Evolutionary conservation across 2,113 vertebrate genomes (phyloP), one percentile per base, ranked within the genome.

Genomic region (Plecotus auritus): DNA sequence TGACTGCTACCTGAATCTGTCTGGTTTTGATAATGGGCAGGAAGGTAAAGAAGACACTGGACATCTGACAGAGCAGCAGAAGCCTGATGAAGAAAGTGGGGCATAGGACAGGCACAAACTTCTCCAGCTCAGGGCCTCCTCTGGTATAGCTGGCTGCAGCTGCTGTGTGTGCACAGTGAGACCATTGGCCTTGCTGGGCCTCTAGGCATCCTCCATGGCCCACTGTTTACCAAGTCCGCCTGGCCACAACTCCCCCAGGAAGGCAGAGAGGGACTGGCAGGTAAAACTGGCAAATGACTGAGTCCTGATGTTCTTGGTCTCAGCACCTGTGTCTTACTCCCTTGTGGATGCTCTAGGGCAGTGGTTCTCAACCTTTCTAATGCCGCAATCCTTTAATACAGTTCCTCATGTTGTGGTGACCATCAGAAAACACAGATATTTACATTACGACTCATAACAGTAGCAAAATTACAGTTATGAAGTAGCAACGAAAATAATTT

Each of bases 151-250:
- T 87, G 42, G 35, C 35, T 12, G 28, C 30, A 40, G 80, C 56
- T 54, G 49, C 35, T 6, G 2, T 4, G 7, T 51, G n/a, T 35
- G 51, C 20, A 54, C 92, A 77, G 74, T 5, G 28, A 81, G 40
- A n/a, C 32, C 8, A 12, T 22, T 1, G 7, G 7, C 67, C 51
- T 40, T 9, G 35, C 22, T 61, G 45, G 7, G 42, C 20, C 80
- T 49, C 81, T 67, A 26, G 89, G 80, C 91, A 67, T 20, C 91
- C 37, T 67, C 51, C 77, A 35, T 42, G n/a, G 35, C 30, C 11
- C 47, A 5, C 35, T 6, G 59, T 51, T 56, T 95, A 91, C 91
- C 76, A 92, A 95, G 96, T 56, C 84, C 91, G 51, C 78, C 92
- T 97, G 69, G 74, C 95, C 35, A 18, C 40, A 17, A 54, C 70